Percentiles rank a stretch among this genome's conserved stretches.
These are phyloP conservation scores for Tadarida brasiliensis DNA, from an alignment of 2,797 vertebrate genomes.

Conservation along the genomic window DNA sequence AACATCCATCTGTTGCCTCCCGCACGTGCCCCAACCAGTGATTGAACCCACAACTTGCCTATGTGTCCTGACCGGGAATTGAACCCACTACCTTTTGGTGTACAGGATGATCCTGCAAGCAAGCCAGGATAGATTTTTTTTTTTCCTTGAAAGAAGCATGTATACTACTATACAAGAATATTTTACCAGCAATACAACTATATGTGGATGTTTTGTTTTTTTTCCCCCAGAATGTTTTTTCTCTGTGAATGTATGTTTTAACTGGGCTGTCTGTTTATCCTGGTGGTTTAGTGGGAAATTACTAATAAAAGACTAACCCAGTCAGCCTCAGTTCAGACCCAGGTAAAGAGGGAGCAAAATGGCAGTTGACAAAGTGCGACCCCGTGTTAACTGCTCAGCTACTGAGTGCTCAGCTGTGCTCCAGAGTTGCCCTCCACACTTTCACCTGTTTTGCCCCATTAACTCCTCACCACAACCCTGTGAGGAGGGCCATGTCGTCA, in stretches of 20 bases:
- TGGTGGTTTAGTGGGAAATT: not conserved
- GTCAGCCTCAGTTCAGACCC: not conserved
- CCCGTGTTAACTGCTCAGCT: fast-evolving
- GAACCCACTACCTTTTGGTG: too few relatives aligned
- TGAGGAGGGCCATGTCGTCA: not conserved
- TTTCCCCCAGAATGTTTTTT: not conserved
- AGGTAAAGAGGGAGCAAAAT: not conserved
- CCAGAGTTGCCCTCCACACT: fast-evolving
- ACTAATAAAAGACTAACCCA: not conserved
- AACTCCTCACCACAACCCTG: not conserved
- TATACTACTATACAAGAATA: not conserved
- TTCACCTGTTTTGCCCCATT: not conserved
- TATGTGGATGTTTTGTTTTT: not conserved
- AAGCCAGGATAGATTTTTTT: not conserved
- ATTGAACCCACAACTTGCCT: too few relatives aligned
- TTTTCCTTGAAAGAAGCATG: not conserved
- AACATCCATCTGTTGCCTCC: too few relatives aligned
- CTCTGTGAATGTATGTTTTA: not conserved
- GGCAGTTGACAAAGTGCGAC: not conserved
- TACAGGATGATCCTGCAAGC: not conserved
- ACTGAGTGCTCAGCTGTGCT: fast-evolving
- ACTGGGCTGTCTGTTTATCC: not conserved
- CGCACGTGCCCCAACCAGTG: too few relatives aligned
- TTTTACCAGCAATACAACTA: not conserved
- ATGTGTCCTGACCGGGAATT: too few relatives aligned